Conservation (phyloP, 2,797 vertebrate genomes). For the Sylvia borin region DNA sequence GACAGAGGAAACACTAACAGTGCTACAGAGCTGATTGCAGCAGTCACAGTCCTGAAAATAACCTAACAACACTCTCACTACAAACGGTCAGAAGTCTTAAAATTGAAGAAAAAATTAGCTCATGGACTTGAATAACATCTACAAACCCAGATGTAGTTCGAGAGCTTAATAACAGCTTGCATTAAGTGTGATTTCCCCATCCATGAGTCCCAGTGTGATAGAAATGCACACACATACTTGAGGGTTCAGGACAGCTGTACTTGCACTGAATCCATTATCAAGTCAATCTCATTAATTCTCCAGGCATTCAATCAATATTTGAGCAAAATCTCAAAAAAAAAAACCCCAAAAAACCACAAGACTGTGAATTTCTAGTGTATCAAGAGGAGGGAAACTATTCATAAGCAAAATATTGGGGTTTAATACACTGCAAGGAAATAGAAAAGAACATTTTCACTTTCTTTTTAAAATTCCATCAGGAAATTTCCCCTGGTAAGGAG, state of each 20-base stretch:
- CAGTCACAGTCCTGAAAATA: background rate
- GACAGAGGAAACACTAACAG: background rate
- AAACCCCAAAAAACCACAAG: background rate
- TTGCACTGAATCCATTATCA: background rate
- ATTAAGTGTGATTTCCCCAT: background rate
- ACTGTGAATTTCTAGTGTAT: background rate
- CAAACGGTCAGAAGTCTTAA: accelerated
- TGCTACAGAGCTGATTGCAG: background rate
- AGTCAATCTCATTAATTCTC: background rate
- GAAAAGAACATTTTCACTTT: background rate
- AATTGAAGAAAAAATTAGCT: background rate
- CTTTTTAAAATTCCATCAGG: background rate
- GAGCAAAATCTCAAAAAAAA: background rate
- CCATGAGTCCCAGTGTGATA: background rate
- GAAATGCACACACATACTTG: background rate
- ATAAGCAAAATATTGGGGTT: background rate
- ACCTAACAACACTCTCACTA: background rate
- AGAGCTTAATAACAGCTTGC: background rate
- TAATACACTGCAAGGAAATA: background rate
- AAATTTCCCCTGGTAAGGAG: background rate
- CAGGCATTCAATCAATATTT: background rate
- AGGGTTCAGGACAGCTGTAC: background rate
- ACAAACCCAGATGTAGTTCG: background rate
- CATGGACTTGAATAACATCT: background rate
- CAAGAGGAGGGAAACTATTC: background rate